phyloP scores from a whole-genome alignment of 2,888 invertebrate species.

The Campoplex capitator region DNA sequence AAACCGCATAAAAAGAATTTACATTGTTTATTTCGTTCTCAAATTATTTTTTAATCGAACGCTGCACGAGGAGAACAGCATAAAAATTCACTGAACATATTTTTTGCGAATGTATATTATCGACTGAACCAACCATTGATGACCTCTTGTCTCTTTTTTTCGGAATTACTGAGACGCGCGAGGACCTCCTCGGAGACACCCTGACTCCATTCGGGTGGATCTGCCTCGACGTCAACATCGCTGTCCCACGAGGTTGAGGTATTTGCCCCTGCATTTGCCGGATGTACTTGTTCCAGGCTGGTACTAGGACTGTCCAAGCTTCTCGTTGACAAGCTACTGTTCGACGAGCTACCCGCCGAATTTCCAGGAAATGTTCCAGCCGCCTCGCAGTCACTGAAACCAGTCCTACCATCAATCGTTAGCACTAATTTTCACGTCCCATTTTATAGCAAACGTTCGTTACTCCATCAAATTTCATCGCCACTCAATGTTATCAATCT shows the following conservation, averaged over 20 bases:
- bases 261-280: slow-evolving; percentile 76
- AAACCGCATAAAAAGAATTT: background rate
- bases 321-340: slow-evolving; percentile 83
- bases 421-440: slow-evolving; percentile 70
- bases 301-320: slow-evolving; percentile 90
- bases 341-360: slow-evolving; percentile 83
- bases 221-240: slow-evolving; percentile 87
- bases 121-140: slow-evolving; percentile 90
- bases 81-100: too few species aligned
- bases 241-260: slow-evolving; percentile 85
- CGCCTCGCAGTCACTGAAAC: slow-evolving; percentile 83
- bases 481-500: background rate
- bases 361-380: slow-evolving; percentile 82
- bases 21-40: too few species aligned
- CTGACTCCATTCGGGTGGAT: slow-evolving; percentile 92
- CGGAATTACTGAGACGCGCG: slow-evolving; percentile 90
- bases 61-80: too few species aligned
- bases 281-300: slow-evolving; percentile 89
- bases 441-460: slow-evolving; percentile 10
- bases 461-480: slow-evolving; percentile 22
- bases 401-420: slow-evolving; percentile 79
- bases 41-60: too few species aligned
- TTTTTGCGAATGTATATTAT: background rate
- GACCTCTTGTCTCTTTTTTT: slow-evolving; percentile 96
- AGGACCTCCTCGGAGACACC: slow-evolving; percentile 91